phyloP scores from a whole-genome alignment of 1,140 invertebrate genomes.

The Drosophila busckii region DNA sequence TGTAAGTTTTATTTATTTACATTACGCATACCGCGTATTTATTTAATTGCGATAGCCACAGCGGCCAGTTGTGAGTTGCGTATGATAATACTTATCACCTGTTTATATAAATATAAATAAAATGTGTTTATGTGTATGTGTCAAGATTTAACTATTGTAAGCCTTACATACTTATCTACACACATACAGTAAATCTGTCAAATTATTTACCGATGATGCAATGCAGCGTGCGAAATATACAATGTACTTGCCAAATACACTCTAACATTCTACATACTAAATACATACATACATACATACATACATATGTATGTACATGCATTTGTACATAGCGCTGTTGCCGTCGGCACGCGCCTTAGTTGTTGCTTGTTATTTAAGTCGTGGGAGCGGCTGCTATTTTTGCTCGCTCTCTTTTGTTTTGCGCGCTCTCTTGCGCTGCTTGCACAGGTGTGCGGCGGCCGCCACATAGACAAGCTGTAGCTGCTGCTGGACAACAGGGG shows the following conservation, averaged over 20 bases:
- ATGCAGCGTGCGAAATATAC: slow-evolving; percentile 33
- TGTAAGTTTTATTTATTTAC: slow-evolving; percentile 13
- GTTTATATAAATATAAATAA: no score
- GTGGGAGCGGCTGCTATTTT: slow-evolving; percentile 56
- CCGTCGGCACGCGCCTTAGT: slow-evolving; percentile 57
- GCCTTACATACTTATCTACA: background rate
- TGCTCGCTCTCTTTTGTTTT: no score
- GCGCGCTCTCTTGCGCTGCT: no score
- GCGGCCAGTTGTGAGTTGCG: no score
- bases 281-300: slow-evolving; percentile 1
- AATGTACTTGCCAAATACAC: slow-evolving; percentile 28
- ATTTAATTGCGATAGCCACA: no score
- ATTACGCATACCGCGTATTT: no score
- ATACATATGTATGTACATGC: slow-evolving; percentile 2
- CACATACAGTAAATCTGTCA: slow-evolving; percentile 41
- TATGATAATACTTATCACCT: slow-evolving; percentile 51
- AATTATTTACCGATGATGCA: slow-evolving; percentile 59
- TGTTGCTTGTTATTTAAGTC: slow-evolving; percentile 65
- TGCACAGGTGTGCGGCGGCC: no score
- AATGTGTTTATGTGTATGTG: background rate
- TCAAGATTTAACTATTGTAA: slow-evolving; percentile 11
- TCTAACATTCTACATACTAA: slow-evolving; percentile 22
- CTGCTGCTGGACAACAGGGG: no score
- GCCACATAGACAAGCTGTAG: no score
- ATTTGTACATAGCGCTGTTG: slow-evolving; percentile 15